Conservation (phyloP, 2,888 invertebrate species). For the Drosophila antonietae region DNA sequence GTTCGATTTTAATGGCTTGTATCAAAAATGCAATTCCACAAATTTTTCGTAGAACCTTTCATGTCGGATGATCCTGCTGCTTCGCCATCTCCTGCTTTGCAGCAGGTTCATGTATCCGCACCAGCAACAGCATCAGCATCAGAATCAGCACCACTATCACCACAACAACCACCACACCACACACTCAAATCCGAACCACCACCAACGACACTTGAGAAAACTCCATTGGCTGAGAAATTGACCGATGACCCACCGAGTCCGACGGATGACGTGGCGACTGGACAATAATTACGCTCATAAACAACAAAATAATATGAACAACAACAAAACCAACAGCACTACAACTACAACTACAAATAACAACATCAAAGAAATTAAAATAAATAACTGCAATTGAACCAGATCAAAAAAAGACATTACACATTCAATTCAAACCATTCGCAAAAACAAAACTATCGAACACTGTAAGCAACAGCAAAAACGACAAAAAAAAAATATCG, state of each 20-base stretch:
- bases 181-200: slow-evolving; percentile 72
- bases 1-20: slow-evolving; percentile 50
- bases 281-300: slow-evolving; percentile 57
- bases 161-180: slow-evolving; percentile 39
- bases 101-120: slow-evolving; percentile 55
- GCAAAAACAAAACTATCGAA: slow-evolving; percentile 49
- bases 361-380: slow-evolving; percentile 40
- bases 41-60: slow-evolving; percentile 73
- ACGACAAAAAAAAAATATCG: slow-evolving; percentile 51
- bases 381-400: slow-evolving; percentile 37
- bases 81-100: slow-evolving; percentile 58
- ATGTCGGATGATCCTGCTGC: slow-evolving; percentile 70
- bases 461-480: slow-evolving; percentile 71
- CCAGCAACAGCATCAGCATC: slow-evolving; percentile 43
- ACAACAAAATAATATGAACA: slow-evolving; percentile 50
- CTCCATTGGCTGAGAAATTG: slow-evolving; percentile 74
- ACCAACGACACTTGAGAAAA: slow-evolving; percentile 75
- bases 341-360: slow-evolving; percentile 45
- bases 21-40: slow-evolving; percentile 49
- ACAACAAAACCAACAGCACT: slow-evolving; percentile 39
- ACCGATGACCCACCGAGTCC: slow-evolving; percentile 68
- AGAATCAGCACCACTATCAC: slow-evolving; percentile 54
- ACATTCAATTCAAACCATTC: slow-evolving; percentile 56
- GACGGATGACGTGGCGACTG: slow-evolving; percentile 65
- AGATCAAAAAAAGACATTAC: slow-evolving; percentile 54